Conservation (phyloP, 2,113 vertebrate genomes). For the Amazona guildingii region DNA sequence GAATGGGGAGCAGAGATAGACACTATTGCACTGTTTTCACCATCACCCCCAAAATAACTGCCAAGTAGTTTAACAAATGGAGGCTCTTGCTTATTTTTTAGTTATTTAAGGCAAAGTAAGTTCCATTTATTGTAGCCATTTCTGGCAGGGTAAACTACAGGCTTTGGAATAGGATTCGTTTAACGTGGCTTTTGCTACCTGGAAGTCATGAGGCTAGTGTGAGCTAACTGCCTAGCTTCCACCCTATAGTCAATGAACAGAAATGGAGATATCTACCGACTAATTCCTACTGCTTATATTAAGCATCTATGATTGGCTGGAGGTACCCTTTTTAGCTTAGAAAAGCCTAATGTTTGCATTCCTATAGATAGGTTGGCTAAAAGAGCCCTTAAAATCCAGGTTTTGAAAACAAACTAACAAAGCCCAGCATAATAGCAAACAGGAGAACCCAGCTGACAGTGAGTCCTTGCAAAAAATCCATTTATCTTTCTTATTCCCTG, state of each 20-base stretch:
- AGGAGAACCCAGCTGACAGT: not conserved
- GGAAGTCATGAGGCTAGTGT: not conserved
- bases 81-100: not conserved
- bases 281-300: not conserved
- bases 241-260: not conserved
- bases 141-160: not conserved
- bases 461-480: not conserved
- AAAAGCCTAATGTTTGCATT: not conserved
- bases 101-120: not conserved
- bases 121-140: not conserved
- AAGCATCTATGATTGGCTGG: not conserved
- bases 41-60: not conserved
- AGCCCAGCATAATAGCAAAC: not conserved
- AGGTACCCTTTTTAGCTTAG: not conserved
- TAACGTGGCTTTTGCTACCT: not conserved
- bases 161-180: not conserved
- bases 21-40: not conserved
- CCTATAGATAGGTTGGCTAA: not conserved
- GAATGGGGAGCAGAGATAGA: not conserved
- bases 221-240: not conserved
- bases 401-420: not conserved
- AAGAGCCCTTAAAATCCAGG: not conserved
- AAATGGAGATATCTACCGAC: not conserved
- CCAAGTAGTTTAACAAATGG: not conserved
- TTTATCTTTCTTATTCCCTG: not conserved